phyloP scores from a whole-genome alignment of 1,140 invertebrate genomes.

The Arion vulgaris region DNA sequence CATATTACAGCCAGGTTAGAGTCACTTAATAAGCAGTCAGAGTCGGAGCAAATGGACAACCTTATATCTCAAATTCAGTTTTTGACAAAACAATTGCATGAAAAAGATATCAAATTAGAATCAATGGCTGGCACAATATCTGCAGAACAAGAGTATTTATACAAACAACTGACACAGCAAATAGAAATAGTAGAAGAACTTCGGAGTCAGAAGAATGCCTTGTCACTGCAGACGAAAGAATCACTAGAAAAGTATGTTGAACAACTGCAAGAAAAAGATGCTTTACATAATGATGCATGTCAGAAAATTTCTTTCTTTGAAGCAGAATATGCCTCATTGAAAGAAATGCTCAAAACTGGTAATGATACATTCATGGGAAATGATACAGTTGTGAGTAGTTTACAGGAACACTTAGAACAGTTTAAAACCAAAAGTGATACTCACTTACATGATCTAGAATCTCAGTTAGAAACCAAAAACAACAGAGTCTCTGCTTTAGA shows the following conservation, averaged over 20 bases:
- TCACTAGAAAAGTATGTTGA: slow-evolving; percentile 41
- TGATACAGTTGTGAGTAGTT: slow-evolving; percentile 46
- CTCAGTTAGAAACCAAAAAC: neutral
- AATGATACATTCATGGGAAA: slow-evolving; percentile 52
- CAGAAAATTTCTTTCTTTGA: slow-evolving; percentile 48
- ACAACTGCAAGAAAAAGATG: slow-evolving; percentile 51
- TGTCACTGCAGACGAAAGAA: slow-evolving; percentile 54
- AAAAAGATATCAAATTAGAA: slow-evolving; percentile 43
- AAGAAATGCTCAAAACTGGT: slow-evolving; percentile 60
- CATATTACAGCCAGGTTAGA: neutral
- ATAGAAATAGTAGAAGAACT: slow-evolving; percentile 29
- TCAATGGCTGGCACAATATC: slow-evolving; percentile 35
- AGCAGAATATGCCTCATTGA: slow-evolving; percentile 55
- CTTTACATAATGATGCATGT: slow-evolving; percentile 39
- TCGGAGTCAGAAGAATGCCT: slow-evolving; percentile 47
- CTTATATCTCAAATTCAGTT: neutral
- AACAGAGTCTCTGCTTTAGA: neutral
- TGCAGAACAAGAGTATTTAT: slow-evolving; percentile 39
- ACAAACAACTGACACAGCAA: slow-evolving; percentile 21
- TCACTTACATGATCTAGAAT: slow-evolving; percentile 38
- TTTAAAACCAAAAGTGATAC: neutral
- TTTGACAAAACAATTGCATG: neutral
- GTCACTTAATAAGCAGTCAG: slow-evolving; percentile 17
- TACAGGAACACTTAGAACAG: slow-evolving; percentile 36
- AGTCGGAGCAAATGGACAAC: slow-evolving; percentile 13